Evolutionary conservation across 2,797 vertebrate genomes (phyloP), one percentile per base, ranked within the genome.

Genomic region (Poeciliopsis gracilis): DNA sequence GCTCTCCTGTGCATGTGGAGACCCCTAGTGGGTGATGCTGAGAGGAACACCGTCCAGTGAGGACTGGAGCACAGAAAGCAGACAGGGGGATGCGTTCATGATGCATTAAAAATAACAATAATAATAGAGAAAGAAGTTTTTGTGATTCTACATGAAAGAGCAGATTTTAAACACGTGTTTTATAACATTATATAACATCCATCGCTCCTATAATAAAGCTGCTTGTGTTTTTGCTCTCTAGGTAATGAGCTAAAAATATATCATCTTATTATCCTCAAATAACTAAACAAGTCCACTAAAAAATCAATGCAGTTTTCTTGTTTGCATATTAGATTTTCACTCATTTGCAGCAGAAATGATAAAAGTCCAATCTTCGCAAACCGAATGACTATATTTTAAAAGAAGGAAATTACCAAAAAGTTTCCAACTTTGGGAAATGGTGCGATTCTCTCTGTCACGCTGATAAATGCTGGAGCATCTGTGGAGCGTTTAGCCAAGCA

Each of bases 11-110:
- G 93, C 84, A 80, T 87, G 87, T 77, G 94, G 95, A 94, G 95
- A 94, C 96, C 95, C 95, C 96, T 96, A 94, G 94, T 96, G 95
- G 95, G 85, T 84, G 87, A 89, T 81, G 82, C 69, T 73, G 69
- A 88, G 85, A 83, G 76, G 84, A 89, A 90, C 92, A 91, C 77
- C 77, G 88, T 73, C 81, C 82, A 75, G 76, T 57, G 77, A 86
- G 75, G 70, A 55, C 66, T 84, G 63, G 30, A 79, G 49, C 18
- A 20, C 49, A 51, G 49, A 70, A 84, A 41, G 72, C 66, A 79
- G 82, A 53, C 84, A 45, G 74, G 72, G 46, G 72, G 80, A 81
- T 77, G 72, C 46, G 5, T 45, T 81, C 75, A 85, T 45, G 70
- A 47, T 47, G 73, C 38, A 8, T 72, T 41, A 2, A 73, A 23